Evolutionary conservation across 2,888 invertebrate genomes (phyloP).

Genomic region (Aphodius sticticus): DNA sequence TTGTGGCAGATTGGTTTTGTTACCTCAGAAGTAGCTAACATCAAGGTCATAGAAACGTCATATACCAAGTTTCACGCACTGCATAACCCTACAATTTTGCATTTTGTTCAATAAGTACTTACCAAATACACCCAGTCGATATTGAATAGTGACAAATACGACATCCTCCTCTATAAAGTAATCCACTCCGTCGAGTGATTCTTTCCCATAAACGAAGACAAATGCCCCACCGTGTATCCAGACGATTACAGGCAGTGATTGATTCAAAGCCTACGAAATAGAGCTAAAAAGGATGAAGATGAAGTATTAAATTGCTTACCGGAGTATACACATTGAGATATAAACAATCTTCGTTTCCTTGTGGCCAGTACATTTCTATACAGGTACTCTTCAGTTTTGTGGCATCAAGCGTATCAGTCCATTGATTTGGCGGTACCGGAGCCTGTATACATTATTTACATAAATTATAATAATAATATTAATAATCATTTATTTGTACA

Average conservation of each 20-base stretch:
- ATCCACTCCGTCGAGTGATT: slow-evolving; percentile 54
- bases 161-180: slow-evolving; percentile 38
- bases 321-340: slow-evolving; percentile 32
- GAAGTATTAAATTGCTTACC: slow-evolving; percentile 9
- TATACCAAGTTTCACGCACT: too few species aligned
- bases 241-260: slow-evolving; percentile 31
- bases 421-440: slow-evolving; percentile 30
- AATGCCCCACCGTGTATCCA: slow-evolving; percentile 35
- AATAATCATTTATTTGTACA: background rate
- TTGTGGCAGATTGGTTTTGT: too few species aligned
- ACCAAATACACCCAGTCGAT: slow-evolving; percentile 30
- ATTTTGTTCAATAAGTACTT: too few species aligned
- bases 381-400: slow-evolving; percentile 29
- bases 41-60: too few species aligned
- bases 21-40: too few species aligned
- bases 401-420: slow-evolving; percentile 24
- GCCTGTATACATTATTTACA: slow-evolving; percentile 28
- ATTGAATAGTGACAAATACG: slow-evolving; percentile 30
- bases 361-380: slow-evolving; percentile 27
- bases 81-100: too few species aligned
- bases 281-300: background rate
- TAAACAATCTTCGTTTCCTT: slow-evolving; percentile 32
- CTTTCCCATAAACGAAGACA: slow-evolving; percentile 42
- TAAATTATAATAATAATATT: background rate
- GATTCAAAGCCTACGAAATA: slow-evolving; percentile 23